These are phyloP conservation scores for Villa cingulata DNA, from an alignment of 2,888 invertebrate genomes.

Conservation along the genomic window DNA sequence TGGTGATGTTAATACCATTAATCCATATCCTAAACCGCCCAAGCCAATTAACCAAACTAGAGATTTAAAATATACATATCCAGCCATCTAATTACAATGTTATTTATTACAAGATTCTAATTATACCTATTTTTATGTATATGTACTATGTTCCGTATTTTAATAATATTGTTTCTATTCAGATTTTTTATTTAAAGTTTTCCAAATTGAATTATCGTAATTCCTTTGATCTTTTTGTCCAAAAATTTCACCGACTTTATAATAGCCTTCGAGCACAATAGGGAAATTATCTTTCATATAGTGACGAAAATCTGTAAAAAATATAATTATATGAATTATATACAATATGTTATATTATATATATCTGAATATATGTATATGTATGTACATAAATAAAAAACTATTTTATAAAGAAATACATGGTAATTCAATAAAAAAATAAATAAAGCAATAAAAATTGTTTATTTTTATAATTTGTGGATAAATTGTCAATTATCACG, in stretches of 20 bases:
- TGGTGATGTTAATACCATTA: slow-evolving; percentile 43
- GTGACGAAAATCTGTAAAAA: slow-evolving; percentile 53
- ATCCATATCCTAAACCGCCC: slow-evolving; percentile 46
- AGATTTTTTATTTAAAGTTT: slow-evolving; percentile 17
- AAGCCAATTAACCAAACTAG: slow-evolving; percentile 46
- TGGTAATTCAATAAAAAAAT: too few relatives aligned
- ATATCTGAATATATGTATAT: too few relatives aligned
- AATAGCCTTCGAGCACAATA: slow-evolving; percentile 51
- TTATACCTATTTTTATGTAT: too few relatives aligned
- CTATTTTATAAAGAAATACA: too few relatives aligned
- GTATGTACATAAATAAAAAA: too few relatives aligned
- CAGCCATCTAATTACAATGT: slow-evolving; percentile 23
- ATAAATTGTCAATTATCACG: too few relatives aligned
- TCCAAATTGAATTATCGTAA: slow-evolving; percentile 45
- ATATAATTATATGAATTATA: too few relatives aligned
- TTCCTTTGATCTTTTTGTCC: slow-evolving; percentile 39
- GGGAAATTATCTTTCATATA: slow-evolving; percentile 54
- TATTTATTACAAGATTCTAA: slow-evolving; percentile 1
- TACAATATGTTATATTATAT: too few relatives aligned
- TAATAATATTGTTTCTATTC: too few relatives aligned
- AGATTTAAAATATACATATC: slow-evolving; percentile 34
- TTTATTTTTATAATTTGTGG: too few relatives aligned
- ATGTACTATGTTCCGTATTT: too few relatives aligned
- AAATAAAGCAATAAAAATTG: too few relatives aligned
- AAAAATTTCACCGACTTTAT: slow-evolving; percentile 50